Base-by-base conservation (phyloP, 2,888 invertebrate genomes). In the Catotricha subobsoleta region DNA sequence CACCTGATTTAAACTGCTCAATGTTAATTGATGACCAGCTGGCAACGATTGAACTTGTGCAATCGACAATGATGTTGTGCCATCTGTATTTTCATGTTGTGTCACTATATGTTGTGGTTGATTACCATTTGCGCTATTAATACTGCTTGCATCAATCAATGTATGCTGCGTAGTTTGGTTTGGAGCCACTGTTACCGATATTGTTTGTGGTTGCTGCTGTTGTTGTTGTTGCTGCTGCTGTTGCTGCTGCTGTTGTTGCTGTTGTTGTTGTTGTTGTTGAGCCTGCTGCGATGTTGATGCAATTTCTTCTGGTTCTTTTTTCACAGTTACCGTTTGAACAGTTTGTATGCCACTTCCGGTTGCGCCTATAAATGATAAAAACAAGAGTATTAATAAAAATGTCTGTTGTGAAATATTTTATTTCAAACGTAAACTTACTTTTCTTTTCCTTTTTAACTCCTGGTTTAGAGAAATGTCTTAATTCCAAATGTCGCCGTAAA, bases 401-500 rank as follows among this genome's bases (percentile, higher is more conserved):
- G n/a, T n/a, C n/a, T n/a, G n/a, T n/a, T n/a, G n/a, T n/a, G n/a
- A n/a, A n/a, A n/a, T n/a, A n/a, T n/a, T n/a, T n/a, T n/a, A n/a
- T n/a, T n/a, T n/a, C n/a, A n/a, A n/a, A n/a, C n/a, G n/a, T n/a
- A n/a, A n/a, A 57, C 56, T 51, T 55, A 59, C 64, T 53, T 55
- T 62, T 63, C 51, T 59, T 55, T 43, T 62, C 60, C 49, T 63
- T 64, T 48, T 63, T 62, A 19, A 59, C 54, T 42, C 60, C 60
- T 12, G 61, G 63, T 48, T 63, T 62, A 43, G 62, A 62, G 44
- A 63, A 63, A 53, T 63, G 63, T 48, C 63, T 52, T 40, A 63
- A 50, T 50, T 63, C 68, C 42, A 72, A 58, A 51, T 72, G 72
- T 47, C 72, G 65, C 21, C 71, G 61, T 43, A 72, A 54, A 52